Conservation (phyloP, 1,140 invertebrate genomes). For the Apis dorsata region DNA sequence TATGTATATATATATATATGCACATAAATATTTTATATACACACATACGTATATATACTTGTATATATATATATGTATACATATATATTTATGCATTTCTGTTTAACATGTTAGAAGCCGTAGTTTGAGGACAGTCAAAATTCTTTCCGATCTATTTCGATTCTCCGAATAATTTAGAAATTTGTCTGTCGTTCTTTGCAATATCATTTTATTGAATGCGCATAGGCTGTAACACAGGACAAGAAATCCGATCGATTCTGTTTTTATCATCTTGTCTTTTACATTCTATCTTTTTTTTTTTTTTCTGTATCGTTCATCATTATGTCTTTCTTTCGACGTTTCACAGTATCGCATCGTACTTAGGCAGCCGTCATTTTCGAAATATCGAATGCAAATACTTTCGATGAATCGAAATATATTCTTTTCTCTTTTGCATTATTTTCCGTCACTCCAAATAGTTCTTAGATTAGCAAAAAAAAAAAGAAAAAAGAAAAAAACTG, state of each 20-base stretch:
- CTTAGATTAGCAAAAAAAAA: background rate
- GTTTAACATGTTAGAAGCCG: conserved; percentile 35
- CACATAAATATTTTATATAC: conserved; percentile 60
- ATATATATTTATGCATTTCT: conserved; percentile 55
- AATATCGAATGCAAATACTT: background rate
- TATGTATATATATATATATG: conserved; percentile 39
- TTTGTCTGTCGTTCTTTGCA: conserved; percentile 10
- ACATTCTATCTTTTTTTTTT: background rate
- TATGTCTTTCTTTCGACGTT: conserved; percentile 24
- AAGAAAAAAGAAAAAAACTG: background rate
- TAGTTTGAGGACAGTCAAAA: conserved; percentile 20
- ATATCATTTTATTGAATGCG: conserved; percentile 1
- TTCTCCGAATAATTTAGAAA: conserved; percentile 20
- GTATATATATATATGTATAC: conserved; percentile 55
- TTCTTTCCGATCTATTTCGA: conserved; percentile 3
- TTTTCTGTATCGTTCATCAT: background rate
- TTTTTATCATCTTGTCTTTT: background rate
- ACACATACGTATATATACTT: conserved; percentile 68
- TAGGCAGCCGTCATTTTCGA: conserved; percentile 9
- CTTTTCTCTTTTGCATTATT: background rate
- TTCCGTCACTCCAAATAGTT: background rate
- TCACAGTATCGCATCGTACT: conserved; percentile 24
- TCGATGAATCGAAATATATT: background rate
- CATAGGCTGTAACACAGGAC: conserved; percentile 8
- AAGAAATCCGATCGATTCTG: conserved; percentile 9